These are phyloP conservation scores for Metacarcinus magister DNA, from an alignment of 2,888 invertebrate genomes.

Conservation along the genomic window DNA sequence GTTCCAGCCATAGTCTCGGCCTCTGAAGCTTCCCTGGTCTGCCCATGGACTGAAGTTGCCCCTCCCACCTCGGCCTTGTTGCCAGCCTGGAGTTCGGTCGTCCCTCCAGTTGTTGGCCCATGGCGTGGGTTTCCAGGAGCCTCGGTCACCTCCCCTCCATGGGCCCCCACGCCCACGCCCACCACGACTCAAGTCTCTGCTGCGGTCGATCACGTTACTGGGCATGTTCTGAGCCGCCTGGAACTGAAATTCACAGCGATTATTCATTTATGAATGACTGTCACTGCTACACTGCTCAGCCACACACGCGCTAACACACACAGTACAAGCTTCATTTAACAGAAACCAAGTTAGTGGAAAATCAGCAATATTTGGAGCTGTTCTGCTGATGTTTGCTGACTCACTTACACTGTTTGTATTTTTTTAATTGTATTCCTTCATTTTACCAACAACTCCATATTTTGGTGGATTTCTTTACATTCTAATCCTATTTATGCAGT, in stretches of 20 bases:
- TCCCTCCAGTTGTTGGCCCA: constrained; percentile 65
- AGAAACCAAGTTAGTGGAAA: too few relatives aligned
- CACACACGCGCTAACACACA: not conserved
- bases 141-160: constrained; percentile 65
- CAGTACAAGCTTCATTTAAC: not conserved
- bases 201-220: constrained; percentile 61
- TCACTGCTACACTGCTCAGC: not conserved
- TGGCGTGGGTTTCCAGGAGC: constrained; percentile 69
- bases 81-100: constrained; percentile 54
- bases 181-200: constrained; percentile 46
- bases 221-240: constrained; percentile 72
- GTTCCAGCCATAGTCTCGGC: constrained; percentile 51
- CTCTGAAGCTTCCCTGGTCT: constrained; percentile 67
- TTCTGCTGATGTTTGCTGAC: too few relatives aligned
- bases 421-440: too few relatives aligned
- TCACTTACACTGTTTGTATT: too few relatives aligned
- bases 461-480: too few relatives aligned
- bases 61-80: constrained; percentile 63
- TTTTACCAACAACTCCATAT: too few relatives aligned
- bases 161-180: constrained; percentile 66
- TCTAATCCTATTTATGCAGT: too few relatives aligned
- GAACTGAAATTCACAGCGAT: constrained; percentile 62
- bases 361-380: too few relatives aligned
- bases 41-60: constrained; percentile 70
- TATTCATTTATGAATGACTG: constrained; percentile 32